These are phyloP conservation scores for Chaenocephalus aceratus DNA, from an alignment of 2,113 vertebrate species.

Conservation along the genomic window DNA sequence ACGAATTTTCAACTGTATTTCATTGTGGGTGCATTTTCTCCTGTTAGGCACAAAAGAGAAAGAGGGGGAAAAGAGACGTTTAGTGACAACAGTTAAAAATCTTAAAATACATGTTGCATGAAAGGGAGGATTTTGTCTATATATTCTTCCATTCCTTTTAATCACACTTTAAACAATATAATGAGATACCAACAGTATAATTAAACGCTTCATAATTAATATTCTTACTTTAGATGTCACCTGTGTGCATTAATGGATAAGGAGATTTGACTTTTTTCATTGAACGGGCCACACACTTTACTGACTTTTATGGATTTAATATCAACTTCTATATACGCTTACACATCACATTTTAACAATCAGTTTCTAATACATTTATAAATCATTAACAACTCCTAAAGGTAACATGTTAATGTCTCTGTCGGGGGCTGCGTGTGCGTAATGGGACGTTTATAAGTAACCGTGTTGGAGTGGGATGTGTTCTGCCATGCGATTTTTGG, in stretches of 20 bases:
- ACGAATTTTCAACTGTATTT: conserved; percentile 47
- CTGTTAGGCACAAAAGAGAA: conserved; percentile 51
- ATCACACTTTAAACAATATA: neutral
- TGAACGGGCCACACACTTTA: neutral
- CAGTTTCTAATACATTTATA: neutral
- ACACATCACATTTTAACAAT: neutral
- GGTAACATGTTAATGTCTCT: neutral
- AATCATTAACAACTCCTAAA: neutral
- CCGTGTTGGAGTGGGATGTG: conserved; percentile 74
- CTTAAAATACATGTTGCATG: neutral
- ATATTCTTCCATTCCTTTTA: neutral
- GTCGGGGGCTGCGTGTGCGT: conserved; percentile 26
- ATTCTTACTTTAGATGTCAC: conserved; percentile 29
- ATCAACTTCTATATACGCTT: neutral
- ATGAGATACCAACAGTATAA: neutral
- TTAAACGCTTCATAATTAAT: neutral
- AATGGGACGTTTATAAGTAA: conserved; percentile 44
- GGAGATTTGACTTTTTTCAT: neutral
- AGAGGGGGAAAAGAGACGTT: neutral
- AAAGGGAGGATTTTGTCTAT: too few species aligned
- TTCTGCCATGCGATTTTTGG: conserved; percentile 63
- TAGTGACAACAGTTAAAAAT: conserved; percentile 8
- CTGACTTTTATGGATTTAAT: neutral
- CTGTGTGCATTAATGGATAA: neutral
- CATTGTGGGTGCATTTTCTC: conserved; percentile 50